phyloP scores from a whole-genome alignment of 2,113 vertebrate species.

The Casuarius casuarius region DNA sequence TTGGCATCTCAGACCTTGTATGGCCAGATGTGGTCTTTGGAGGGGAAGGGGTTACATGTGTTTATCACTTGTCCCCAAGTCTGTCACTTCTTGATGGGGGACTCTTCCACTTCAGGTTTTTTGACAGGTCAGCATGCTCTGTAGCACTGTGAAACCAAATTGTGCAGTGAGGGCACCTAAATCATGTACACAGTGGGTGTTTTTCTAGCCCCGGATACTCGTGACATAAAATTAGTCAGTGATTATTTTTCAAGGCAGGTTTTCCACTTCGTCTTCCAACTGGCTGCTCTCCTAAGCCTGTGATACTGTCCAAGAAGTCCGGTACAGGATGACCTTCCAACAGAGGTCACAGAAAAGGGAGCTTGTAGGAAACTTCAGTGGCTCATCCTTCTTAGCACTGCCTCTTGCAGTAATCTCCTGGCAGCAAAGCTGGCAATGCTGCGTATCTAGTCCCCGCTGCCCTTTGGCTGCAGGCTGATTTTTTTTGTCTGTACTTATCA shows the following conservation, averaged over 20 bases:
- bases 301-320: constrained; percentile 49
- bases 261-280: constrained; percentile 65
- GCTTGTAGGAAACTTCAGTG: constrained; percentile 46
- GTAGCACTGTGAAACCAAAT: not conserved
- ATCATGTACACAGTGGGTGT: not conserved
- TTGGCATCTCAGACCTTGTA: not conserved
- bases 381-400: constrained; percentile 27
- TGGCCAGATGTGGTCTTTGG: not conserved
- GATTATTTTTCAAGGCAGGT: constrained; percentile 56
- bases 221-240: constrained; percentile 58
- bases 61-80: not conserved
- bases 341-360: constrained; percentile 55
- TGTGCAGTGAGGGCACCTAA: not conserved
- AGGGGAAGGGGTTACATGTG: not conserved
- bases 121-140: not conserved
- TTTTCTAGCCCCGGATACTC: constrained; percentile 41
- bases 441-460: not conserved
- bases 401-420: constrained; percentile 14
- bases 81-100: not conserved
- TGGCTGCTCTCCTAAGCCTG: constrained; percentile 51
- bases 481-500: not conserved
- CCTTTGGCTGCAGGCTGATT: constrained; percentile 22
- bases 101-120: not conserved
- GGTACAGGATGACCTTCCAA: constrained; percentile 47
- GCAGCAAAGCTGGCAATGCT: not conserved